Conservation (phyloP, 37 sponge, comb jelly and placozoan genomes). For the Oscarella lobularis region DNA sequence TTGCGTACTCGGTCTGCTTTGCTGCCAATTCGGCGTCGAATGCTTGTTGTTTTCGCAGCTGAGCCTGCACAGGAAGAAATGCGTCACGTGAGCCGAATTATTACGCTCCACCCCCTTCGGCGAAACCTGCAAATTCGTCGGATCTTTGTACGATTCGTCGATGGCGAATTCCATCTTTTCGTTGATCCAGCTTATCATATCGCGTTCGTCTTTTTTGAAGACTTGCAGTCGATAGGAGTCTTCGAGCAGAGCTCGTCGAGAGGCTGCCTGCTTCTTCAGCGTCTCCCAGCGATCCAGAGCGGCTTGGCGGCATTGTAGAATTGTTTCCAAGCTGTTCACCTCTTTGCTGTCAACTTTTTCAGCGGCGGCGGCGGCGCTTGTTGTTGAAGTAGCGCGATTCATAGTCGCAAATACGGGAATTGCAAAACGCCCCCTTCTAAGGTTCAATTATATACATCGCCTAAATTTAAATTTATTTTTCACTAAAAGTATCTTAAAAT, state of each 20-base stretch:
- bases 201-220: neutral
- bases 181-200: neutral
- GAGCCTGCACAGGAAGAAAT: neutral
- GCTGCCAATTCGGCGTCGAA: neutral
- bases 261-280: neutral
- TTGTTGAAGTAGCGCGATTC: too few relatives aligned
- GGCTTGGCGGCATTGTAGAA: neutral
- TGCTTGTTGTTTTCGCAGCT: neutral
- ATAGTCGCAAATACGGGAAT: too few relatives aligned
- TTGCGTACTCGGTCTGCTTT: neutral
- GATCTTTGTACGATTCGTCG: neutral
- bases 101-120: too few relatives aligned
- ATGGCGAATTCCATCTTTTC: neutral
- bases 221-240: neutral
- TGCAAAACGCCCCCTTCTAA: too few relatives aligned
- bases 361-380: neutral
- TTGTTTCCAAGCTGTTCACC: neutral
- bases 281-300: neutral
- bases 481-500: too few relatives aligned
- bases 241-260: neutral
- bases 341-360: neutral
- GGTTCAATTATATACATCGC: too few relatives aligned
- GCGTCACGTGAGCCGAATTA: neutral
- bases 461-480: too few relatives aligned
- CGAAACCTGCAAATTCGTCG: neutral